Percentiles rank a stretch among this genome's conserved stretches.
Conservation (phyloP, 1,140 invertebrate genomes). For the Caenorhabditis briggsae region DNA sequence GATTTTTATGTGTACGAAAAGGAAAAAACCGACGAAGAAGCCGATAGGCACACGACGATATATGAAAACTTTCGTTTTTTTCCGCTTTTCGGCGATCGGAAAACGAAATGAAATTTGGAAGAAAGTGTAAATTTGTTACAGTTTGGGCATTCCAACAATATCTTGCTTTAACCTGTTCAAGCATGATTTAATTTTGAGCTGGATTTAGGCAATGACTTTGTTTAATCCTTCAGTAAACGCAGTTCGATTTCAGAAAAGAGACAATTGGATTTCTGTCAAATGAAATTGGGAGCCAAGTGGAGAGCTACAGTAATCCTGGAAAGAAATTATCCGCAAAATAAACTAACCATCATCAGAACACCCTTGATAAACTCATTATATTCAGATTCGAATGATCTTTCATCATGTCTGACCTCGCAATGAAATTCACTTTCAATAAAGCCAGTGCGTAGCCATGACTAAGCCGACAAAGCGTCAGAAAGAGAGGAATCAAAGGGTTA, state of each 20-base stretch:
- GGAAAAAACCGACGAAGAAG: neutral
- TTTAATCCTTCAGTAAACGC: no score
- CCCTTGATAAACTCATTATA: no score
- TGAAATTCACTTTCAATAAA: conserved; percentile 20
- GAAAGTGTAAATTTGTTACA: conserved; percentile 9
- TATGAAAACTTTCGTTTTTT: conserved; percentile 28
- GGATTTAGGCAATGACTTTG: neutral
- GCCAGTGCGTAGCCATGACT: conserved; percentile 5
- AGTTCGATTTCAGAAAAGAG: no score
- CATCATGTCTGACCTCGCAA: conserved; percentile 25
- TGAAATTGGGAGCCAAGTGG: no score
- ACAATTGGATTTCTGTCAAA: no score
- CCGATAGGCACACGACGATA: neutral
- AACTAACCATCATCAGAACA: neutral
- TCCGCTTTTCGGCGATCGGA: conserved; percentile 11
- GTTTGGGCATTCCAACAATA: no score
- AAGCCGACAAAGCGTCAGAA: neutral
- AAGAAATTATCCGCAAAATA: neutral
- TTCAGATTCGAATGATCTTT: neutral
- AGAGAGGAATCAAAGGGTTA: neutral
- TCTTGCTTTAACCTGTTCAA: neutral
- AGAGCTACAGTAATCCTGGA: no score
- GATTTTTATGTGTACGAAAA: conserved; percentile 28
- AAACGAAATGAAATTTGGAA: neutral
- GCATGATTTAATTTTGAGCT: neutral